Conservation (phyloP, 2,888 invertebrate genomes). For the Harpagoxenus sublaevis region DNA sequence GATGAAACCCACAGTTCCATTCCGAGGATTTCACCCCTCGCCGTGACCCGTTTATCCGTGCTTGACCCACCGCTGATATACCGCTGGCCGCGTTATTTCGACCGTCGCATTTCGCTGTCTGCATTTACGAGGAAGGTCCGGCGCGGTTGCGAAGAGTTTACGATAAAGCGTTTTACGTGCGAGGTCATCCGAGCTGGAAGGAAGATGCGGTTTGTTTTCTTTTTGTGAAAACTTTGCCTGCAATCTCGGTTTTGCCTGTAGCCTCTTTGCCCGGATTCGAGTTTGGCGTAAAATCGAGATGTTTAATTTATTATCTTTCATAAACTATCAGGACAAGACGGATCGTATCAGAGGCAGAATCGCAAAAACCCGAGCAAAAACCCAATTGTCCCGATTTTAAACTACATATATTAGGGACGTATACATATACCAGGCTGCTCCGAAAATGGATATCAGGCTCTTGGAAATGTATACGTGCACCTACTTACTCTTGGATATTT, state of each 20-base stretch:
- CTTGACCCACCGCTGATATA: slow-evolving; percentile 8
- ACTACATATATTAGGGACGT: not conserved
- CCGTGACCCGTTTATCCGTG: slow-evolving; percentile 8
- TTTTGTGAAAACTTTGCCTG: not conserved
- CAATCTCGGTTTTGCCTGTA: not conserved
- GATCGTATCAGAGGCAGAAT: not conserved
- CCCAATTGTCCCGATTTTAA: not conserved
- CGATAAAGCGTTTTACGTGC: slow-evolving; percentile 21
- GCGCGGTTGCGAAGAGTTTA: not conserved
- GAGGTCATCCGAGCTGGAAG: slow-evolving; percentile 1
- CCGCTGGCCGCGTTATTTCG: not conserved
- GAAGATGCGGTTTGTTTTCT: not conserved
- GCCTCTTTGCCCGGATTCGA: not conserved
- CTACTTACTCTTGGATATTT: not conserved
- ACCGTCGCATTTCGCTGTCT: not conserved
- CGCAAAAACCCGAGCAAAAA: no score
- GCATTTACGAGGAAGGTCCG: slow-evolving; percentile 13
- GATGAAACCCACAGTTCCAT: slow-evolving; percentile 1
- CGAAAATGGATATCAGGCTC: not conserved
- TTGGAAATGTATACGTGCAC: not conserved
- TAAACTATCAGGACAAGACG: not conserved
- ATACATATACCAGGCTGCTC: not conserved
- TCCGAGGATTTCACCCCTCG: not conserved
- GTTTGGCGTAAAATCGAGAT: not conserved
- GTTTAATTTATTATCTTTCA: slow-evolving; percentile 11